These are phyloP conservation scores for Coreoperca whiteheadi DNA, from an alignment of 2,113 vertebrate species.

Conservation along the genomic window DNA sequence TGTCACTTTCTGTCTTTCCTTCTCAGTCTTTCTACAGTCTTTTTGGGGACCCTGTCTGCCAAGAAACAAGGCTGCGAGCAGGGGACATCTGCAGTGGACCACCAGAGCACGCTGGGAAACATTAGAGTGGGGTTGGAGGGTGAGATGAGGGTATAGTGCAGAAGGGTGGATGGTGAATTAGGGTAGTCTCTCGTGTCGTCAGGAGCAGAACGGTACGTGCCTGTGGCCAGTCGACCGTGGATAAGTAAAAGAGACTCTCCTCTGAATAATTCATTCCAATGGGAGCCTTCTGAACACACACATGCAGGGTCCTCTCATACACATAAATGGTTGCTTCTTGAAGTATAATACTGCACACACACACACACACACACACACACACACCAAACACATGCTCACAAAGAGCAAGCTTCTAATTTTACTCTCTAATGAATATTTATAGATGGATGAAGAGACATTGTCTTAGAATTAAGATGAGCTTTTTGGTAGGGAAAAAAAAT, in stretches of 20 bases:
- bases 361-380: slow-evolving; percentile 3
- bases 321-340: slow-evolving; percentile 52
- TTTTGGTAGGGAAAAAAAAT: slow-evolving; percentile 46
- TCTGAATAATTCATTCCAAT: slow-evolving; percentile 82
- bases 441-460: slow-evolving; percentile 58
- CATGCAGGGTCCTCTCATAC: slow-evolving; percentile 36
- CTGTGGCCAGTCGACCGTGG: slow-evolving; percentile 68
- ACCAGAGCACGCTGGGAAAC: slow-evolving; percentile 31
- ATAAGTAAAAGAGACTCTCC: slow-evolving; percentile 82
- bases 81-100: slow-evolving; percentile 24
- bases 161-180: slow-evolving; percentile 54
- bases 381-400: slow-evolving; percentile 9
- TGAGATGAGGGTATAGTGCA: slow-evolving; percentile 50
- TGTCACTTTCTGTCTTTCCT: neutral
- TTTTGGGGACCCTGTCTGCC: neutral
- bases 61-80: neutral
- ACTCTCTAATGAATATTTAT: slow-evolving; percentile 78
- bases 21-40: neutral
- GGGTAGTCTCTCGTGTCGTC: slow-evolving; percentile 68
- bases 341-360: slow-evolving; percentile 32
- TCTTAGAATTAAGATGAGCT: slow-evolving; percentile 48
- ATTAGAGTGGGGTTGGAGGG: slow-evolving; percentile 26
- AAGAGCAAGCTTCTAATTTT: slow-evolving; percentile 71
- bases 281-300: slow-evolving; percentile 65
- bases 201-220: slow-evolving; percentile 70